Percentiles rank a stretch among this genome's conserved stretches.
Conservation (phyloP, 1,140 invertebrate genomes). For the Euschistus heros region DNA sequence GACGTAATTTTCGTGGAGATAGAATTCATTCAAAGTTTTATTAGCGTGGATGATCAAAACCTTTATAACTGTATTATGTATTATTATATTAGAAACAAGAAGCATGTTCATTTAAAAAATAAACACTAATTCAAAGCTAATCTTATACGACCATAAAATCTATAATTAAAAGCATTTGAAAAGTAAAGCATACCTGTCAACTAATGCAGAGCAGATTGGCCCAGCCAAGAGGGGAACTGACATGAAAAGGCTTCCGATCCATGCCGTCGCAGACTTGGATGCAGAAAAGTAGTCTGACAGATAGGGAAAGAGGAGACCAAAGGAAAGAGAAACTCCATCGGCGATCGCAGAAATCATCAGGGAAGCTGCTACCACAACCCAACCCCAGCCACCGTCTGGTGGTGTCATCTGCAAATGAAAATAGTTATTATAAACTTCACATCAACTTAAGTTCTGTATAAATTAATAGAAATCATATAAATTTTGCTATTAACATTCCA, state of each 20-base stretch:
- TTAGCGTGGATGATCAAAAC: too few relatives aligned
- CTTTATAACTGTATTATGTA: too few relatives aligned
- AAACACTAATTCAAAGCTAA: too few relatives aligned
- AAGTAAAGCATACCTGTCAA: conserved; percentile 48
- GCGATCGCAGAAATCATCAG: conserved; percentile 83
- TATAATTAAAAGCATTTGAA: conserved; percentile 40
- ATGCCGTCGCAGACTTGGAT: conserved; percentile 70
- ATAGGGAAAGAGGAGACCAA: conserved; percentile 78
- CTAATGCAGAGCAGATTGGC: conserved; percentile 73
- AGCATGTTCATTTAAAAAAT: conserved; percentile 13
- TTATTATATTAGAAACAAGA: too few relatives aligned
- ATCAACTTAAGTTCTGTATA: too few relatives aligned
- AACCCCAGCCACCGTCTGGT: conserved; percentile 64
- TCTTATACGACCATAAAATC: conserved; percentile 65
- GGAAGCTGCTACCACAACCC: conserved; percentile 77
- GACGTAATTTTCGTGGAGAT: too few relatives aligned
- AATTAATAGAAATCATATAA: too few relatives aligned
- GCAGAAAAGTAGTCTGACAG: conserved; percentile 75
- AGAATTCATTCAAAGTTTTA: too few relatives aligned
- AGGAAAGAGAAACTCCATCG: conserved; percentile 90
- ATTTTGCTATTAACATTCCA: too few relatives aligned
- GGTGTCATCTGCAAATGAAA: neutral
- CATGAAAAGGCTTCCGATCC: conserved; percentile 80
- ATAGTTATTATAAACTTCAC: too few relatives aligned
- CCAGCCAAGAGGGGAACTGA: conserved; percentile 78